Base-by-base conservation (phyloP, 2,113 vertebrate genomes). In the Tenebrosternarchus preto region DNA sequence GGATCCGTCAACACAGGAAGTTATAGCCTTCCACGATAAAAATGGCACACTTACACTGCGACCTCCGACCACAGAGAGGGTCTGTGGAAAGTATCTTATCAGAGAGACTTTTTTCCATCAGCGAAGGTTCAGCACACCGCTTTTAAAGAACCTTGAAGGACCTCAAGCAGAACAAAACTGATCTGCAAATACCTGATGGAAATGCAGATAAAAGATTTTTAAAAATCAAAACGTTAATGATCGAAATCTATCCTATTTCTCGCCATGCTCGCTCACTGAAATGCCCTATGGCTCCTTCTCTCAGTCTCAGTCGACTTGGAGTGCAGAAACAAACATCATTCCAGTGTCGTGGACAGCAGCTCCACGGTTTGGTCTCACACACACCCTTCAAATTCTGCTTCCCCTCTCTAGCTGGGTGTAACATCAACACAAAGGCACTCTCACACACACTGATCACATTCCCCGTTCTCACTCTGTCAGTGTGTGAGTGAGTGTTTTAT, bases 361-460 rank as follows among this genome's bases (percentile, higher is more conserved):
- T 25, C 25, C 60, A 25, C 27, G 69, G 16, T 46, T 19, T 50
- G 46, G 66, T 36, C 39, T 80, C 55, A 66, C 72, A 56, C 72
- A 63, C 31, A 27, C 72, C 31, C 72, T 82, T 56, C 24, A 79
- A 59, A 85, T 82, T 73, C 29, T 70, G 76, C 24, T 33, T 25
- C 68, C 46, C 63, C 75, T 64, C 24, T 82, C 76, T 66, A 66
- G 66, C 50, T 57, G 43, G 74, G 71, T 63, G 66, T 67, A 61
- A 56, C 60, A 55, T 83, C 69, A 72, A 24, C 81, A 83, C 77
- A 16, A 68, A 80, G 81, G 74, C 77, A 53, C 27, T 57, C 82
- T 92, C 82, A 27, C 88, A 88, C 81, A 43, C 69, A 36, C 80
- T 61, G 73, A 84, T 78, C 87, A 91, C 75, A 85, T 85, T 78